Base-by-base conservation (phyloP, 2,888 invertebrate species). In the Erebia ligea region DNA sequence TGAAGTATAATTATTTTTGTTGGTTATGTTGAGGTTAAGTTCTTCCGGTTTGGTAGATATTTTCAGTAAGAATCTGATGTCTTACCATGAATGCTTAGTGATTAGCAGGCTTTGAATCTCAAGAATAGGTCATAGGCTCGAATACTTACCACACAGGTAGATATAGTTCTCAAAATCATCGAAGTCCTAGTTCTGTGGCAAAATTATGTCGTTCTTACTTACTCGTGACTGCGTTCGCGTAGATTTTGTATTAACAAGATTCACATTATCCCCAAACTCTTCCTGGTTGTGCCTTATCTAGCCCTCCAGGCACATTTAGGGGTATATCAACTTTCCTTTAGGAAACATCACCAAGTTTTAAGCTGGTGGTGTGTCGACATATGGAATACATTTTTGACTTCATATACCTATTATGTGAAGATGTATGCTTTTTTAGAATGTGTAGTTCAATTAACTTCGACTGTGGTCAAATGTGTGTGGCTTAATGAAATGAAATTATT, bases 281-380 rank as follows among this genome's bases (percentile, higher is more conserved):
- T 89, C 88, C 88, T 86, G 84, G 79, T 72, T 80, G 84, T 11
- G 75, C 81, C n/a, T 1, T 4, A 50, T 15, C 69, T 84, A 79
- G 82, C 77, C 81, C 72, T 78, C 76, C 79, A 83, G 89, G 89
- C 88, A 87, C 87, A 85, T 64, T 70, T 69, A 74, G 86, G 90
- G 90, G 85, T 70, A 89, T 25, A 90, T 40, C 57, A 80, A 82
- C 63, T 4, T 87, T 90, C 90, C 86, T 84, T 76, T 89, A 90
- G 91, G 91, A 90, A 91, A 89, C 89, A 89, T 75, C 80, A 74
- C 77, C 42, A 11, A 73, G 78, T 71, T 42, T 6, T 3, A 59
- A 79, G 78, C 75, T 78, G 58, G 78, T 82, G 79, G 77, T 86
- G 86, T 86, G 87, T 87, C 87, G 87, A 86, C 86, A 74, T 81